Conservation (phyloP, 2,888 invertebrate species). For the Calameuta filiformis region DNA sequence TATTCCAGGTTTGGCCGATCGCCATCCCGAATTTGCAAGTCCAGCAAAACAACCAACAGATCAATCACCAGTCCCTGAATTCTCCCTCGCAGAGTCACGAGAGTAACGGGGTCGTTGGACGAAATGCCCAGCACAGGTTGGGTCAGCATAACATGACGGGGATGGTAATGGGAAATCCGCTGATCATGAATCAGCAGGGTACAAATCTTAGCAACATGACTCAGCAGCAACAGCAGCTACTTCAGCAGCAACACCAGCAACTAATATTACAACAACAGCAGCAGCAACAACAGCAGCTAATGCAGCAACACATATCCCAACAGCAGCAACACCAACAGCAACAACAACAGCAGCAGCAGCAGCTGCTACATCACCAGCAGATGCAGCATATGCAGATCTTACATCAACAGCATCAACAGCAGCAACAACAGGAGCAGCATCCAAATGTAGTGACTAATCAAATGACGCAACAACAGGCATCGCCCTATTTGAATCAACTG, state of each 20-base stretch:
- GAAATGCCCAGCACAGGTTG: constrained; percentile 55
- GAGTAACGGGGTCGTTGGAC: constrained; percentile 38
- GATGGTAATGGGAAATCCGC: constrained; percentile 58
- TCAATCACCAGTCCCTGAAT: constrained; percentile 53
- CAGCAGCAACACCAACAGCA: constrained; percentile 14
- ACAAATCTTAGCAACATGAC: constrained; percentile 46
- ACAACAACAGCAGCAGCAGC: constrained; percentile 42
- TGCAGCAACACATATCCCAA: constrained; percentile 31
- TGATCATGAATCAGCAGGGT: constrained; percentile 59
- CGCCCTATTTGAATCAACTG: constrained; percentile 54
- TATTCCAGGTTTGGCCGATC: constrained; percentile 57
- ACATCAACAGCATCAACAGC: constrained; percentile 51
- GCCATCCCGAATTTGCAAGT: constrained; percentile 56
- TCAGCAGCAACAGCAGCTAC: constrained; percentile 51
- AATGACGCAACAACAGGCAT: constrained; percentile 47
- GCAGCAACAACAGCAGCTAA: constrained; percentile 43
- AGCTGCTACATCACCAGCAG: constrained; percentile 46
- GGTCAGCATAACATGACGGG: constrained; percentile 55
- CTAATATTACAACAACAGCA: constrained; percentile 48
- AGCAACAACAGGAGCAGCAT: constrained; percentile 44
- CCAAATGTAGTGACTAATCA: constrained; percentile 51
- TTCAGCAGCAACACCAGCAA: constrained; percentile 50
- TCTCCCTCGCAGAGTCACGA: constrained; percentile 52
- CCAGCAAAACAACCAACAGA: constrained; percentile 55
- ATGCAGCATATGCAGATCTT: constrained; percentile 51